phyloP scores from a whole-genome alignment of 2,797 vertebrate species.

The Myotis myotis region DNA sequence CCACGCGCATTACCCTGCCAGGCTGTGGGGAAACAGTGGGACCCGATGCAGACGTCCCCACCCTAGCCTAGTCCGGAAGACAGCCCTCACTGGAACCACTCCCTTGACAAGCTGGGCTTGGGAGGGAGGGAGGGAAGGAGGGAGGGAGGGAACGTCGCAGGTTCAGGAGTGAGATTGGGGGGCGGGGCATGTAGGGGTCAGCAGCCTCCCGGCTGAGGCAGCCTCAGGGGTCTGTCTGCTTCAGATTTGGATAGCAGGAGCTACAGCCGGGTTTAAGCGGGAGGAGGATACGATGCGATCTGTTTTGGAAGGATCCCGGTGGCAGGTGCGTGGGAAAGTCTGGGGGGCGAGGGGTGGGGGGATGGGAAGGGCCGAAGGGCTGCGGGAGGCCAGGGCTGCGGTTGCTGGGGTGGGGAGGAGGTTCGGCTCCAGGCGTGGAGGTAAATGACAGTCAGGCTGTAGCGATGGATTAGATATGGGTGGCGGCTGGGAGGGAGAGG shows the following conservation, averaged over 20 bases:
- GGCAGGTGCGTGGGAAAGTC: neutral
- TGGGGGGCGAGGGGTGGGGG: neutral
- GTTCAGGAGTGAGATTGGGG: neutral
- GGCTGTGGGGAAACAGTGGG: neutral
- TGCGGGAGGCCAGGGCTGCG: neutral
- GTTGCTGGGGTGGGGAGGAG: neutral
- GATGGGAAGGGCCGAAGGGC: neutral
- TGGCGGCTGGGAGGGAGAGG: neutral
- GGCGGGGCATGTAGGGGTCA: neutral
- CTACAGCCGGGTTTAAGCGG: neutral
- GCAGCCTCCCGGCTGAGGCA: neutral
- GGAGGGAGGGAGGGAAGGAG: neutral
- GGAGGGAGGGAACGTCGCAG: neutral
- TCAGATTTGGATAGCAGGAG: neutral
- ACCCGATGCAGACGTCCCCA: neutral
- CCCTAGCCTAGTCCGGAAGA: neutral
- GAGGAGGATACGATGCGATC: neutral
- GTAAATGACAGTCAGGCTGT: neutral
- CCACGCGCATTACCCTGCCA: neutral
- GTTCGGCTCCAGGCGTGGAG: neutral
- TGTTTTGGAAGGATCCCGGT: neutral
- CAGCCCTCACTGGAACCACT: neutral
- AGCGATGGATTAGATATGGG: neutral
- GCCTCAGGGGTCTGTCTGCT: neutral
- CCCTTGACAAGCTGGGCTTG: neutral